phyloP scores from a whole-genome alignment of 2,888 invertebrate genomes.

The Pterostichus niger region DNA sequence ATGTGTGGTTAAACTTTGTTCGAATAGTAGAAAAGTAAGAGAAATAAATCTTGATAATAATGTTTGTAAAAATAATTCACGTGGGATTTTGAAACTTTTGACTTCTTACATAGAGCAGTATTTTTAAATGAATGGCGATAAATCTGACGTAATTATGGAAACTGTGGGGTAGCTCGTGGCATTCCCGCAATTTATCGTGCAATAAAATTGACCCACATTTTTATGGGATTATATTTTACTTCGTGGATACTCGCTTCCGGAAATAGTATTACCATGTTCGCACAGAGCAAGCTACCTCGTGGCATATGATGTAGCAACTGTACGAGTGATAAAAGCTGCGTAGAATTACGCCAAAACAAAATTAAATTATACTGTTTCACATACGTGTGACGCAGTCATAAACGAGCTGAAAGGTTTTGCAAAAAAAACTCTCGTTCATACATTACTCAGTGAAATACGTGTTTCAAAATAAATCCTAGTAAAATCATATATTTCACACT shows the following conservation, averaged over 20 bases:
- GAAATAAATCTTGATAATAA: constrained; percentile 48
- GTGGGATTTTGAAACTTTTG: constrained; percentile 54
- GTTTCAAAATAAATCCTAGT: constrained; percentile 54
- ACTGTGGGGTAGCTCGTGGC: constrained; percentile 26
- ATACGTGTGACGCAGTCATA: constrained; percentile 38
- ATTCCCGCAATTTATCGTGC: constrained; percentile 54
- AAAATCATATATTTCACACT: constrained; percentile 53
- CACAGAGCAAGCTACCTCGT: background rate
- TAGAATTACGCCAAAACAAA: constrained; percentile 11
- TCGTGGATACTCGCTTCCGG: constrained; percentile 13
- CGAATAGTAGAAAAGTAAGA: constrained; percentile 47
- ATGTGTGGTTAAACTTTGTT: constrained; percentile 47
- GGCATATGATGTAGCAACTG: background rate
- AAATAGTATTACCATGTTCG: constrained; percentile 37
- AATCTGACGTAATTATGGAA: constrained; percentile 59
- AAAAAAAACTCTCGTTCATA: constrained; percentile 43
- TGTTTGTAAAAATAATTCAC: constrained; percentile 50
- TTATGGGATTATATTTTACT: constrained; percentile 57
- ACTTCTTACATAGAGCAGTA: constrained; percentile 49
- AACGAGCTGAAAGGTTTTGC: constrained; percentile 23
- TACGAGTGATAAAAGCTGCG: constrained; percentile 19
- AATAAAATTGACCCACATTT: constrained; percentile 61
- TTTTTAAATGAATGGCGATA: constrained; percentile 55
- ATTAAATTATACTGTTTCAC: constrained; percentile 43
- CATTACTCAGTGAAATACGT: constrained; percentile 36